Evolutionary conservation across 2,888 invertebrate genomes (phyloP).

Genomic region (Tenthredo amoena): DNA sequence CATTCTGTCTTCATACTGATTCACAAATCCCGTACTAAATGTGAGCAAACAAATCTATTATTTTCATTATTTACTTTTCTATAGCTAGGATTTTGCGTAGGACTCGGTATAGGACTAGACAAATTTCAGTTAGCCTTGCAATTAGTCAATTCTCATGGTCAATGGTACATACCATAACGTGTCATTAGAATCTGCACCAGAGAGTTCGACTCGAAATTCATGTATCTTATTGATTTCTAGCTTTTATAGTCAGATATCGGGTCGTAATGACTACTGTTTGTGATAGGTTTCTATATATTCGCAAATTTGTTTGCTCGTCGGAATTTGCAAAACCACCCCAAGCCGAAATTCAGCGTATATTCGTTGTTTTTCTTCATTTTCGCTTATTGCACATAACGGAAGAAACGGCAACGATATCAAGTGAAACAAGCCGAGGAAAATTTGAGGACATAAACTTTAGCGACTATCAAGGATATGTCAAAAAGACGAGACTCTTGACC

Average conservation of each 20-base stretch:
- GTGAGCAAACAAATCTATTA: conserved; percentile 22
- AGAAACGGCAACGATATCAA: not conserved
- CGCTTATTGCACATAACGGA: conserved; percentile 20
- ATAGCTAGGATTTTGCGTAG: not conserved
- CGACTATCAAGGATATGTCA: not conserved
- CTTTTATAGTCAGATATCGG: conserved; percentile 1
- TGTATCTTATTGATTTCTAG: not conserved
- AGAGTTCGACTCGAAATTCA: not conserved
- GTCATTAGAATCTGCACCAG: not conserved
- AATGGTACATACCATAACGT: not conserved
- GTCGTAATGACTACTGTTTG: not conserved
- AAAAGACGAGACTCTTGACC: conserved; percentile 54
- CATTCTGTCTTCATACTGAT: conserved; percentile 18
- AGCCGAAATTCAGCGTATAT: conserved; percentile 3
- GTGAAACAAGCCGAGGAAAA: not conserved
- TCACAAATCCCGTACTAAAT: conserved; percentile 28
- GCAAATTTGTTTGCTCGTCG: not conserved
- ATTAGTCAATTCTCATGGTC: not conserved
- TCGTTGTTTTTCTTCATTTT: not conserved
- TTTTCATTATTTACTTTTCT: not conserved
- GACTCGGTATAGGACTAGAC: not conserved
- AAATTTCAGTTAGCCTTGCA: not conserved
- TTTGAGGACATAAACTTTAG: not conserved
- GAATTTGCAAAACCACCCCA: not conserved
- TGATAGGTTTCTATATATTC: not conserved